Evolutionary conservation across 2,113 vertebrate genomes (phyloP).

Genomic region (Ranitomeya imitator): DNA sequence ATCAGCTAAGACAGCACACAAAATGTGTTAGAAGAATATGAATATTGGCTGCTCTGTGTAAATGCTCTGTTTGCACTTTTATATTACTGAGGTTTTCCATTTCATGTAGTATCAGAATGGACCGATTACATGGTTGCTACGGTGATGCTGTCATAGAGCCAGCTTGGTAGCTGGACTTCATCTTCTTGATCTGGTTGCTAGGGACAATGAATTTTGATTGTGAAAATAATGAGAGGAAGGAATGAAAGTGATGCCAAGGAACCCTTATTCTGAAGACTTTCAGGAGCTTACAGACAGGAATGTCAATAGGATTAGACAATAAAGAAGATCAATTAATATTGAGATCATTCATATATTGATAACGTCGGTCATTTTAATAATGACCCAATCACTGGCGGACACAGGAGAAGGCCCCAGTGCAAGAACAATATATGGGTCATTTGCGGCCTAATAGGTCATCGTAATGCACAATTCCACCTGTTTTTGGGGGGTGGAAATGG

Average conservation of each 20-base stretch:
- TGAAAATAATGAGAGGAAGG: neutral
- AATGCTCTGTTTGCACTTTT: neutral
- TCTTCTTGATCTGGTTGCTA: conserved; percentile 53
- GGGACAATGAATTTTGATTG: conserved; percentile 51
- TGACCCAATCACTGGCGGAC: no score
- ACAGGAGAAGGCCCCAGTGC: no score
- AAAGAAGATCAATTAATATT: neutral
- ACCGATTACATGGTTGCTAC: conserved; percentile 35
- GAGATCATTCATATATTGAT: neutral
- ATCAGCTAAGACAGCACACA: neutral
- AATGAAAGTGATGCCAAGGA: neutral
- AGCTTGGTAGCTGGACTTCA: conserved; percentile 11
- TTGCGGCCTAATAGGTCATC: no score
- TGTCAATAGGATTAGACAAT: neutral
- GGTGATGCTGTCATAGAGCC: conserved; percentile 38
- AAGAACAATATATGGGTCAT: no score
- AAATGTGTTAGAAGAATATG: neutral
- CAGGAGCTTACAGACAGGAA: neutral
- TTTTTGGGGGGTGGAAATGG: no score
- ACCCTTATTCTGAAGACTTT: neutral
- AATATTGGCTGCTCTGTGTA: neutral
- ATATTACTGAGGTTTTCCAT: conserved; percentile 12
- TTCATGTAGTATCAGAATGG: neutral
- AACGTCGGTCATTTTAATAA: neutral
- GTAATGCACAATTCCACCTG: no score